Conservation (phyloP, 2,888 invertebrate species). For the Baccha elongata region DNA sequence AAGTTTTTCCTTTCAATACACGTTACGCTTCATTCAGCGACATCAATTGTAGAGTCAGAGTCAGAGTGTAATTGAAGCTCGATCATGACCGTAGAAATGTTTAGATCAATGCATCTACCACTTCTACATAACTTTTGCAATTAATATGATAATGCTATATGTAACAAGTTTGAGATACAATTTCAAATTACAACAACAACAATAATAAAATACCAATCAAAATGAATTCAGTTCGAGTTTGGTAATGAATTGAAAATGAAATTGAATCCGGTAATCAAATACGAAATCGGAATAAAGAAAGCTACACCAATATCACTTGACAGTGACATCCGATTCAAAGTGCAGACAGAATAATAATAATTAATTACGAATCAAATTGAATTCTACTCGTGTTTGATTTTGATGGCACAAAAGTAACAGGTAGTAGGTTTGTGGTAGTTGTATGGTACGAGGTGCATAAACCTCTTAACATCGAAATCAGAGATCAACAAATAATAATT, state of each 20-base stretch:
- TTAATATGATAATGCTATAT: background rate
- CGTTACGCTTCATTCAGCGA: slow-evolving; percentile 7
- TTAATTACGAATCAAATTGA: slow-evolving; percentile 14
- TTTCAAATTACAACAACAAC: slow-evolving; percentile 22
- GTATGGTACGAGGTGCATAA: slow-evolving; percentile 1
- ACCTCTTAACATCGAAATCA: slow-evolving; percentile 5
- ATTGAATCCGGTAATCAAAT: slow-evolving; percentile 46
- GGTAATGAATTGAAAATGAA: slow-evolving; percentile 58
- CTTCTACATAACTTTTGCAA: background rate
- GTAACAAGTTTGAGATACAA: background rate
- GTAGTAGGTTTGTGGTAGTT: no score
- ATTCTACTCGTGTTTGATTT: background rate
- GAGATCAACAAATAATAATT: slow-evolving; percentile 21
- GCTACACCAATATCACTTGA: slow-evolving; percentile 34
- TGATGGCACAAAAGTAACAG: slow-evolving; percentile 3
- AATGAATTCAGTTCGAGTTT: slow-evolving; percentile 33
- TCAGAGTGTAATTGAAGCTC: slow-evolving; percentile 18
- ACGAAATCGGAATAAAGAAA: slow-evolving; percentile 54
- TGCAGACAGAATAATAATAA: slow-evolving; percentile 42
- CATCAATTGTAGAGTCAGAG: background rate
- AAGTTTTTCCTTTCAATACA: background rate
- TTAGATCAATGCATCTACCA: slow-evolving; percentile 8
- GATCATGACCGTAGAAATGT: slow-evolving; percentile 18
- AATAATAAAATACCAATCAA: slow-evolving; percentile 49
- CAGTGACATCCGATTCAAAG: slow-evolving; percentile 59